Conservation (phyloP, 2,113 vertebrate species). For the Gambusia holbrooki region DNA sequence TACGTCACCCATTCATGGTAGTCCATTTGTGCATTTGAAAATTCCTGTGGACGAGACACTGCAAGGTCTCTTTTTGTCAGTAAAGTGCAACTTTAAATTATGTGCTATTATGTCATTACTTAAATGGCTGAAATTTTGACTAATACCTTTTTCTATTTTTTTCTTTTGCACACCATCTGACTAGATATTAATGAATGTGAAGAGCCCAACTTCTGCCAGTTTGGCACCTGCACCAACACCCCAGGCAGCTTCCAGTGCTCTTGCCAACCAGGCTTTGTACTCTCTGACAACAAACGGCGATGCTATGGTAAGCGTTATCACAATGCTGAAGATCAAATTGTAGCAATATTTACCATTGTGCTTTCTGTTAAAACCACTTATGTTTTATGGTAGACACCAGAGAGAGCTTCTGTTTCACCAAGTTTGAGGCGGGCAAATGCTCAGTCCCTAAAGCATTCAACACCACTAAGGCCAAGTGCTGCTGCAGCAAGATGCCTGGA, state of each 20-base stretch:
- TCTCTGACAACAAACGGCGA: constrained; percentile 87
- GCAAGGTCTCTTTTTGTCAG: neutral
- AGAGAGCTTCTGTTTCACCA: constrained; percentile 94
- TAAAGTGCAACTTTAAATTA: neutral
- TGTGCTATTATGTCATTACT: neutral
- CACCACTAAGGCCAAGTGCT: constrained; percentile 92
- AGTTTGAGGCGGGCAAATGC: constrained; percentile 89
- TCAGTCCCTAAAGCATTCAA: constrained; percentile 90
- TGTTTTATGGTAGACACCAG: constrained; percentile 83
- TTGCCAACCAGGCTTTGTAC: constrained; percentile 88
- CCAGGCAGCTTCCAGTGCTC: constrained; percentile 92
- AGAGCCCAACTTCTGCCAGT: constrained; percentile 89
- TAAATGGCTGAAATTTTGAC: neutral
- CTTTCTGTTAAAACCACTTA: neutral
- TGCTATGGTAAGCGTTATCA: constrained; percentile 88
- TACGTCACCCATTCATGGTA: neutral
- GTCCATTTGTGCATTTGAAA: neutral
- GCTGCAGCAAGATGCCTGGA: constrained; percentile 92
- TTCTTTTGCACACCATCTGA: neutral
- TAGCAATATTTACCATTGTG: neutral
- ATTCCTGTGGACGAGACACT: neutral
- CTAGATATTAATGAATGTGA: constrained; percentile 93
- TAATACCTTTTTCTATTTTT: neutral
- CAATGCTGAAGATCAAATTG: neutral
- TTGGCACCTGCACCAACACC: constrained; percentile 91